These are phyloP conservation scores for Nesoenas mayeri DNA, from an alignment of 2,113 vertebrate genomes.

Conservation along the genomic window DNA sequence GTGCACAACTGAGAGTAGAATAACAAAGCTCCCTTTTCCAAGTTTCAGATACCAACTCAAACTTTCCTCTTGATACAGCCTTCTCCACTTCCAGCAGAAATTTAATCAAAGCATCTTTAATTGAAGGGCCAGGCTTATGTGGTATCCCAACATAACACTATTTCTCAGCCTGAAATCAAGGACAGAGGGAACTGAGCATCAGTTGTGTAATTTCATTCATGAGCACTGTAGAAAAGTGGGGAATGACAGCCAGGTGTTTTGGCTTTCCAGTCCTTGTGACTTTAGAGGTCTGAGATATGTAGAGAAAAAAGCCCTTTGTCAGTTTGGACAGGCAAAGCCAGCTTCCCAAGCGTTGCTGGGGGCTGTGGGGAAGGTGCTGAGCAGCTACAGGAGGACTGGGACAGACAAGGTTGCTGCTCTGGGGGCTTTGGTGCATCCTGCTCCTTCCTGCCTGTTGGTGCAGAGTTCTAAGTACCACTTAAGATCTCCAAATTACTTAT, in stretches of 20 bases:
- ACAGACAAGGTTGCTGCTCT: not conserved
- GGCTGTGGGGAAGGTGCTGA: not conserved
- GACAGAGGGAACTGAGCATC: not conserved
- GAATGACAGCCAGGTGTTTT: not conserved
- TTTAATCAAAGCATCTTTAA: not conserved
- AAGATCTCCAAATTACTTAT: not conserved
- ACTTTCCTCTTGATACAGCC: not conserved
- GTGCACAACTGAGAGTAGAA: not conserved
- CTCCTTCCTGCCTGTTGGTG: not conserved
- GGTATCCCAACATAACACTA: not conserved
- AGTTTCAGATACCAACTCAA: accelerated
- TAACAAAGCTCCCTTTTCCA: not conserved
- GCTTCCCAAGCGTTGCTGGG: not conserved
- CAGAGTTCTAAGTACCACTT: not conserved
- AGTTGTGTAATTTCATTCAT: accelerated
- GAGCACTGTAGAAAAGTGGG: not conserved
- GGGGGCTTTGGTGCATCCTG: not conserved
- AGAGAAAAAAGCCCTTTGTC: not conserved
- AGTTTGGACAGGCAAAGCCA: not conserved
- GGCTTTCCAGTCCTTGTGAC: not conserved
- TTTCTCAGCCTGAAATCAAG: not conserved
- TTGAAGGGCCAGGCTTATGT: not conserved
- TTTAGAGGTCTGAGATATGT: not conserved
- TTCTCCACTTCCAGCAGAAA: not conserved
- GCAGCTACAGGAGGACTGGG: not conserved